A percentile compares a stretch with the other conserved stretches of the same genome.
phyloP scores from a whole-genome alignment of 2,888 invertebrate genomes.

The Aphidius colemani region DNA sequence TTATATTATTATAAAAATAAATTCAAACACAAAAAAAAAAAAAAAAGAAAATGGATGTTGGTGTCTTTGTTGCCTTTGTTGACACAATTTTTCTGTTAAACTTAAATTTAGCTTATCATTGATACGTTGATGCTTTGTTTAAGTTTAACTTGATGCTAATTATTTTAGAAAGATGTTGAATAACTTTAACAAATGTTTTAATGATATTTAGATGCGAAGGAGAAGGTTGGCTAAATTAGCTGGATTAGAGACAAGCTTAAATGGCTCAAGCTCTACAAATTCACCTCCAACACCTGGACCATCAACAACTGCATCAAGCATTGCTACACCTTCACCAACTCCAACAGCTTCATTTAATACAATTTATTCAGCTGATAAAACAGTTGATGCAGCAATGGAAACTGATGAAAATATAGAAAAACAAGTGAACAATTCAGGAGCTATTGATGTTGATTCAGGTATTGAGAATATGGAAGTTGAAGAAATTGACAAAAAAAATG shows the following conservation, averaged over 20 bases:
- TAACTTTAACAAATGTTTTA: conserved; percentile 35
- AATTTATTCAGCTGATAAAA: not conserved
- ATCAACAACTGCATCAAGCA: conserved; percentile 42
- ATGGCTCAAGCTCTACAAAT: conserved; percentile 56
- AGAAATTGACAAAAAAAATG: conserved; percentile 58
- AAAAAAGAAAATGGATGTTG: too few relatives aligned
- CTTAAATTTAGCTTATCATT: conserved; percentile 8
- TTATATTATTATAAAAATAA: too few relatives aligned
- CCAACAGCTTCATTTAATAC: not conserved
- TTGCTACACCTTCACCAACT: conserved; percentile 45
- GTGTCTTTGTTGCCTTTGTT: conserved; percentile 2
- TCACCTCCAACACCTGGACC: conserved; percentile 61
- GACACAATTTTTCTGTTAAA: not conserved
- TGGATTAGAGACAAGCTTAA: conserved; percentile 58
- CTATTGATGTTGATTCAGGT: conserved; percentile 70
- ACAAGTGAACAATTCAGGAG: conserved; percentile 61
- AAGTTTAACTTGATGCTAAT: not conserved
- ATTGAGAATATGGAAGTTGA: conserved; percentile 78
- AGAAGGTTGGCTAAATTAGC: conserved; percentile 76
- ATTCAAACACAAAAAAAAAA: too few relatives aligned
- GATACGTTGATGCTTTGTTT: not conserved
- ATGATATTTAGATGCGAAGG: conserved; percentile 69
- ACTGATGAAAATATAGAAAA: conserved; percentile 64
- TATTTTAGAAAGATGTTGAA: conserved; percentile 12
- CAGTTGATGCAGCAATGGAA: conserved; percentile 62